Evolutionary conservation across 2,113 vertebrate species (phyloP).

Genomic region (Galeopterus variegatus): DNA sequence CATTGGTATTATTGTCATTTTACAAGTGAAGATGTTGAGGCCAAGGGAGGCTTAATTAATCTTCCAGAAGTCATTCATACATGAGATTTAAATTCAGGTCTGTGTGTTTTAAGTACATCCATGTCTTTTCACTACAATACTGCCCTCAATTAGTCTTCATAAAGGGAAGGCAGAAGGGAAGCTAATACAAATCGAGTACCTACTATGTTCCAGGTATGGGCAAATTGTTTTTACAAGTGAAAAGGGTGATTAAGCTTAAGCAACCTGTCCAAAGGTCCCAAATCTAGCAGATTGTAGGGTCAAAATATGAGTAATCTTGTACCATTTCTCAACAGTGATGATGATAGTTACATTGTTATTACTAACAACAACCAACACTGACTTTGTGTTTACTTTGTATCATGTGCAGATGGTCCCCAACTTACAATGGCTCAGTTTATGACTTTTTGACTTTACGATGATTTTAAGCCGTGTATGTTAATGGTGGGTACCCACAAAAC

Average conservation of each 20-base stretch:
- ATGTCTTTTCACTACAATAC: background rate
- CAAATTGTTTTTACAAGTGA: background rate
- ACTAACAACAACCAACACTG: background rate
- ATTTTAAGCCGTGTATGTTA: too few species aligned
- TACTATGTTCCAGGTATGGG: background rate
- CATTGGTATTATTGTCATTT: background rate
- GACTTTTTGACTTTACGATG: too few species aligned
- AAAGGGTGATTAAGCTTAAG: background rate
- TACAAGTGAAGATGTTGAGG: background rate
- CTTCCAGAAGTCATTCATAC: background rate
- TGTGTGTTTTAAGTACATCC: background rate
- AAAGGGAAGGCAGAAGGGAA: background rate
- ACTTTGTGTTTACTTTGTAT: background rate
- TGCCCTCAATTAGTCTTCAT: background rate
- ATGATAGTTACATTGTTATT: background rate
- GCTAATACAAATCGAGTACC: background rate
- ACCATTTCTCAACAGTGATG: background rate
- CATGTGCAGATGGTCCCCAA: background rate
- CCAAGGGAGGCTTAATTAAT: background rate
- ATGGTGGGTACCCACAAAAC: too few species aligned
- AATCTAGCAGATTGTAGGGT: background rate
- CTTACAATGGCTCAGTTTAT: too few species aligned
- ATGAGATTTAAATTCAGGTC: slow-evolving; percentile 5
- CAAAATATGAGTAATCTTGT: slow-evolving; percentile 16
- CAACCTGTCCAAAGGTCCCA: slow-evolving; percentile 19